phyloP scores from a whole-genome alignment of 2,113 vertebrate species.

The Leucoraja erinaceus region DNA sequence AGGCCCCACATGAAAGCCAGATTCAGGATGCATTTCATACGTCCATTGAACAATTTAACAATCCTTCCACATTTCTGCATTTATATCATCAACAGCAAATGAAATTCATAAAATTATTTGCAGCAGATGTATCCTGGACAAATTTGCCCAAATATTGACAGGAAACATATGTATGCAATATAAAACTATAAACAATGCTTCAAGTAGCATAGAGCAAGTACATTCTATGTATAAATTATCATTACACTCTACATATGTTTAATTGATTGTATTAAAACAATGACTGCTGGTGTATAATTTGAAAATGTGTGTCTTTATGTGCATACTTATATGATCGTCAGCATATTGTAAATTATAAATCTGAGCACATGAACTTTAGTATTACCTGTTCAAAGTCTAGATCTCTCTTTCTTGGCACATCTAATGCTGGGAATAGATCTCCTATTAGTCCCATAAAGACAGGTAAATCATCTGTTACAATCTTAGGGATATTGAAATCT shows the following conservation, averaged over 20 bases:
- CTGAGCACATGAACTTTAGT: constrained; percentile 44
- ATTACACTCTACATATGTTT: neutral
- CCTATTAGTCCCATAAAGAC: constrained; percentile 66
- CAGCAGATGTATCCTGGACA: neutral
- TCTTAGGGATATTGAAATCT: constrained; percentile 67
- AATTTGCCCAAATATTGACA: neutral
- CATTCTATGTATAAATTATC: no score
- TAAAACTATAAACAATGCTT: no score
- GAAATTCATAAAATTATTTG: neutral
- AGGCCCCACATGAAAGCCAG: no score
- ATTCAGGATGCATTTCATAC: no score
- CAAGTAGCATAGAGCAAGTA: no score
- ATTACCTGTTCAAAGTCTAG: constrained; percentile 60
- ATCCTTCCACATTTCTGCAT: neutral
- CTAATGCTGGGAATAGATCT: constrained; percentile 62
- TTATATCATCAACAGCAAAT: neutral
- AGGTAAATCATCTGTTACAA: constrained; percentile 59
- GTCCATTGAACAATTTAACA: no score
- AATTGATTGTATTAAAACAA: neutral
- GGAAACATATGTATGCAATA: no score
- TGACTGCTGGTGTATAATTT: neutral
- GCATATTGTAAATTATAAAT: constrained; percentile 39
- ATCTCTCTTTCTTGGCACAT: constrained; percentile 60
- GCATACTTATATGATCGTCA: neutral
- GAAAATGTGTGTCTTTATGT: neutral